Base-by-base conservation (phyloP, 1,140 invertebrate genomes). In the Neodiprion pinetum region DNA sequence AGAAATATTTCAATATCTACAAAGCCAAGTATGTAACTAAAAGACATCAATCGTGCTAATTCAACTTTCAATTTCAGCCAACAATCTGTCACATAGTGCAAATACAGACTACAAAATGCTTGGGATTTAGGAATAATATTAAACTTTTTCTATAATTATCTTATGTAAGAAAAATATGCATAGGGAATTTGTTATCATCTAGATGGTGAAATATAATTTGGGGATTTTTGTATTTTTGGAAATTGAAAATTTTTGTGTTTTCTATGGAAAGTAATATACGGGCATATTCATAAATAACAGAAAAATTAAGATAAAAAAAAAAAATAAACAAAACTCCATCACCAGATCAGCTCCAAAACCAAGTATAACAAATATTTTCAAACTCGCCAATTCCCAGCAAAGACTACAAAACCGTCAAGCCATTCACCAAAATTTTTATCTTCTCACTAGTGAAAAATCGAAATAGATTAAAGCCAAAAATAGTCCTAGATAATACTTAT, bases 341-440 rank as follows among this genome's bases (percentile, higher is more conserved):
- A 78, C 77, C 79, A 76, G 78, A 75, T 71, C 71, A 80, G 73
- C 71, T 77, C 73, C 75, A 81, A 77, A 81, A 75, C 73, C 74
- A 80, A 14, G n/a, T 61, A 61, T 8, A 61, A 61, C 11, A 61
- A 67, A 68, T 69, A 66, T 75, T 70, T 69, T 77, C 70, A 9
- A 48, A 21, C 72, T 21, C 53, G 61, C 53, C 9, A 73, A 40
- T 73, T 47, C 72, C 72, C 72, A 73, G 72, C 17, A 48, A n/a
- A 40, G 73, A 75, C 74, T 70, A 81, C 67, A 72, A 79, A 78
- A 78, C 71, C 80, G 76, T 68, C 82, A 85, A 83, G 83, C 83
- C 82, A 84, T 78, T 77, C 77, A 81, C 78, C 75, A 79, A 82
- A 75, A 76, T 61, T 12, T 61, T 61, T 61, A 4, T 61, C 53